Evolutionary conservation across 2,888 invertebrate species (phyloP), one percentile per base, ranked within the genome.

Genomic region (Tetragonisca angustula): DNA sequence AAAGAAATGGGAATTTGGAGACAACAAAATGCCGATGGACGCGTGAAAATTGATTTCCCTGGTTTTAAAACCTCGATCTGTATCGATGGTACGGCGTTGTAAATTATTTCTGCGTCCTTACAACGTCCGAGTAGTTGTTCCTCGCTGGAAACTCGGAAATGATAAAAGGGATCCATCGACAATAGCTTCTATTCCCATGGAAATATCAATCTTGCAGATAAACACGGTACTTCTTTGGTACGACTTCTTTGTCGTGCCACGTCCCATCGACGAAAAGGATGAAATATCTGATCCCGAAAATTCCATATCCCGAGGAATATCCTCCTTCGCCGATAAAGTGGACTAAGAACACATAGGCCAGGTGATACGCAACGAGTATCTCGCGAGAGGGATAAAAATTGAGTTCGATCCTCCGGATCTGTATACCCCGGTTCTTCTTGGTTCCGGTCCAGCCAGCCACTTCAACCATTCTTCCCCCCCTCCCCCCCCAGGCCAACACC

Each of bases 361-460:
- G 76, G 74, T 83, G 78, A 77, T 70, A 62, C 24, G 71, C 54
- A 61, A 61, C 59, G 73, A 62, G 76, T 76, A 74, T 72, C 75
- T 70, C 68, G n/a, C 24, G 32, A 52, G n/a, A 59, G 43, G 82
- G 78, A 84, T 86, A 81, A 56, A 79, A 74, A 77, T 84, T 78
- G 78, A 68, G 69, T 77, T 78, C 56, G 75, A 69, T 72, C 67
- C 73, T 15, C 17, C 36, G 32, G 77, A 79, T 77, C 61, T 76
- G 79, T 72, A 87, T 84, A 88, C 87, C 83, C 87, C 78, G 24
- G 9, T 9, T 36, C 36, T 27, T 86, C 83, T 88, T 89, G 89
- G 89, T 90, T 74, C 84, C 43, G 52, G 88, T 90, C 89, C 91
- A 87, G 84, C 43, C 73, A 73, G 50, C 17, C 59, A 54, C 56